Base-by-base conservation (phyloP, 2,113 vertebrate genomes). In the Rhinoptilus africanus region DNA sequence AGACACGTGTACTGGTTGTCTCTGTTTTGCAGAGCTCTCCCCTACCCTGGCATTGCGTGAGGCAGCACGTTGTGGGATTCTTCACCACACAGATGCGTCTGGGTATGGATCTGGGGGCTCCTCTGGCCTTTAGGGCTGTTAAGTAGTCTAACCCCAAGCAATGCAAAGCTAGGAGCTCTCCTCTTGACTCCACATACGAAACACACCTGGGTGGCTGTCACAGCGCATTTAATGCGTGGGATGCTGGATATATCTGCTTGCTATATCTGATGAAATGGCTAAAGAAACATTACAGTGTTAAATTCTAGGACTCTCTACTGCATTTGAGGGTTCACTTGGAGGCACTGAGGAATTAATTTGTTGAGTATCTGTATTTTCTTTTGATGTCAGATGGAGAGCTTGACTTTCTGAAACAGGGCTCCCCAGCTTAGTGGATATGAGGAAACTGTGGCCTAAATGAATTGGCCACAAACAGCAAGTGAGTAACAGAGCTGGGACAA, bases 31-130 rank as follows among this genome's bases (percentile, higher is more conserved):
- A 69, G 57, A 68, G 57, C 37, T 67, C 30, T 8, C 9, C 20
- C 34, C 4, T 2, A 1, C 3, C 3, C 10, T 6, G 8, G 7
- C 17, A 2, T 35, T 20, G 41, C 12, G 1, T 14, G 15, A 56
- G 26, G 30, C 35, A 76, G 51, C 22, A 26, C 2, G 0, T 8
- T 11, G 27, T 50, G 43, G 14, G 20, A 47, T 32, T 79, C n/a
- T 64, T 92, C 35, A 27, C 30, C 10, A 3, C 12, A 12, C 9
- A 19, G 9, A 27, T 22, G 11, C 18, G 28, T 39, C n/a, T 63
- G 57, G 45, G 12, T 22, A 16, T 34, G 22, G 0, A 12, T 71
- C 63, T 53, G 1, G 6, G 22, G 41, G 18, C 18, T 50, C 10
- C 45, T 72, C 35, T 74, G 50, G 20, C 39, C 27, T 72, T 68